These are phyloP conservation scores for Muntiacus reevesi DNA, from an alignment of 2,113 vertebrate genomes.

Conservation along the genomic window DNA sequence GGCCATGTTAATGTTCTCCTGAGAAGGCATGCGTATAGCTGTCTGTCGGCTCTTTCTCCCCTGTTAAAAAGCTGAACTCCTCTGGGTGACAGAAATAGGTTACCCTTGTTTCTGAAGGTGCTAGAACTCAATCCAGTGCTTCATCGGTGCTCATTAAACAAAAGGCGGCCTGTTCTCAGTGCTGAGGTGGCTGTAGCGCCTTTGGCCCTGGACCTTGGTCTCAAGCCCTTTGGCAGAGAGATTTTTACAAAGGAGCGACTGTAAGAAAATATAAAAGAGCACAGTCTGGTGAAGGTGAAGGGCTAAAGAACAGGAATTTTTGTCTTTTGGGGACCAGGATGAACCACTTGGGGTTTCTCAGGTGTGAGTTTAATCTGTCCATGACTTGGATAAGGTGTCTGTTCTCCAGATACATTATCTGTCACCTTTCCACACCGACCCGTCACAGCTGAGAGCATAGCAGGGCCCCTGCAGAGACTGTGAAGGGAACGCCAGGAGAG, in stretches of 20 bases:
- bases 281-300: not conserved
- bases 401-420: not conserved
- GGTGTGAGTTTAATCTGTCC: constrained; percentile 14
- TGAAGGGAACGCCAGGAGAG: not conserved
- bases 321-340: not conserved
- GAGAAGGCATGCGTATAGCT: not conserved
- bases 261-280: constrained; percentile 3
- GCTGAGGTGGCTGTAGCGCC: not conserved
- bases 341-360: constrained; percentile 46
- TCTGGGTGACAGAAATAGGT: constrained; percentile 46
- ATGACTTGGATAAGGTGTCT: not conserved
- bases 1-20: not conserved
- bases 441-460: not conserved
- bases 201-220: constrained; percentile 1
- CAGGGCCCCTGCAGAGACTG: not conserved
- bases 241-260: constrained; percentile 18
- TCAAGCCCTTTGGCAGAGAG: not conserved
- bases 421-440: not conserved
- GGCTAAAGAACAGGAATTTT: not conserved
- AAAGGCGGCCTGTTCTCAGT: not conserved
- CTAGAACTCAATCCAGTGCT: not conserved
- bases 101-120: constrained; percentile 30
- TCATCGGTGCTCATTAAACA: not conserved
- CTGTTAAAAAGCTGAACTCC: constrained; percentile 30
- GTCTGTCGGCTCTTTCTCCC: not conserved